Evolutionary conservation across 2,888 invertebrate genomes (phyloP).

Genomic region (Lithodes maja): DNA sequence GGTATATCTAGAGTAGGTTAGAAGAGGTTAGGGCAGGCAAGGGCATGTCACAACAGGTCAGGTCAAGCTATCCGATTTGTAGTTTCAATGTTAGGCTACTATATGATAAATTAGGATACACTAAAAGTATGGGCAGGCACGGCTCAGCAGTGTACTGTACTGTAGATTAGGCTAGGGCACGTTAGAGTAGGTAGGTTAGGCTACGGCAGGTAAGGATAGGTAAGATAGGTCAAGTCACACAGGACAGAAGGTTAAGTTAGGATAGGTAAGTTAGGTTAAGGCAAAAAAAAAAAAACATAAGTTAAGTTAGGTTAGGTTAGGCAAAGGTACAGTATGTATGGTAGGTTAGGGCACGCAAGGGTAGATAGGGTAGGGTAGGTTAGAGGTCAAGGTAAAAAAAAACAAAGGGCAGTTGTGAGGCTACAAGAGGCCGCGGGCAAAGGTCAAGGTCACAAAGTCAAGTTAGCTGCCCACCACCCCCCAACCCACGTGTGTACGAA

Average conservation of each 20-base stretch:
- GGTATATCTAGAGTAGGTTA: background rate
- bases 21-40: background rate
- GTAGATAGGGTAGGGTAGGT: background rate
- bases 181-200: background rate
- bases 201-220: background rate
- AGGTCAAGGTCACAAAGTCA: constrained; percentile 14
- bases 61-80: too few relatives aligned
- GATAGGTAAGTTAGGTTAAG: background rate
- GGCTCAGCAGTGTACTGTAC: too few relatives aligned
- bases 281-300: background rate
- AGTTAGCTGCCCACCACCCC: constrained; percentile 48
- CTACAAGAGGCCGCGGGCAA: background rate
- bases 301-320: background rate
- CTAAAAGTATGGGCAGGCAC: too few relatives aligned
- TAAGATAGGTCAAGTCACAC: background rate
- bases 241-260: background rate
- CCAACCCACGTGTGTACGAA: background rate
- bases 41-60: background rate
- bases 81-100: too few relatives aligned
- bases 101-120: too few relatives aligned
- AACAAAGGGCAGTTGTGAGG: background rate
- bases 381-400: background rate
- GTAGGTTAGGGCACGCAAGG: background rate
- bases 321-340: background rate
- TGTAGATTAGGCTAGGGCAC: too few relatives aligned